These are phyloP conservation scores for Drosophila pseudotakahashii DNA, from an alignment of 2,888 invertebrate genomes.

Conservation along the genomic window DNA sequence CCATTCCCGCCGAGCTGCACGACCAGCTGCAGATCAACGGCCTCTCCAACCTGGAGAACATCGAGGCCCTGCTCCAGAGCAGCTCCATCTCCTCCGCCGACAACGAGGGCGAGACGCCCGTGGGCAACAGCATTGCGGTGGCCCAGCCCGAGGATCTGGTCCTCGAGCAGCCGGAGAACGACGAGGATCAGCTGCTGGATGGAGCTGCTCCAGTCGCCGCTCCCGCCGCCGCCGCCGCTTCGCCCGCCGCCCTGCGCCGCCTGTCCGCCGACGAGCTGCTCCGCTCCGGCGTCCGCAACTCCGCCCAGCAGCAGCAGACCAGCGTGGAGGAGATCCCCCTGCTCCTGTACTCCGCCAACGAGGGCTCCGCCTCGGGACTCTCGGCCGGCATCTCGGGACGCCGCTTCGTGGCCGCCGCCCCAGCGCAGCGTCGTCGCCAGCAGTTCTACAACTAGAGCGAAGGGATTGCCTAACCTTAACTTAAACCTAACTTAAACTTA, in stretches of 20 bases:
- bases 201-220: slow-evolving; percentile 6
- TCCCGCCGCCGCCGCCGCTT: background rate
- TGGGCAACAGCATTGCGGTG: slow-evolving; percentile 64
- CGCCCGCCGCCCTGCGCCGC: slow-evolving; percentile 56
- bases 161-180: slow-evolving; percentile 71
- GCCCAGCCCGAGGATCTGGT: slow-evolving; percentile 75
- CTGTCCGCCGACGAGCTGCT: slow-evolving; percentile 64
- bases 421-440: slow-evolving; percentile 63
- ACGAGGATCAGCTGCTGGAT: slow-evolving; percentile 74
- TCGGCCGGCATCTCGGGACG: slow-evolving; percentile 52
- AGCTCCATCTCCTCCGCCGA: slow-evolving; percentile 61
- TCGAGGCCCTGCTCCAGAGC: slow-evolving; percentile 70
- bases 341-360: slow-evolving; percentile 78
- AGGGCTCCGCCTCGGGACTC: slow-evolving; percentile 40
- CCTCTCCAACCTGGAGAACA: slow-evolving; percentile 73
- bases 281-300: slow-evolving; percentile 58
- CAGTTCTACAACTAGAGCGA: slow-evolving; percentile 44
- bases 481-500: too few species aligned
- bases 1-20: slow-evolving; percentile 80
- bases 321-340: slow-evolving; percentile 79
- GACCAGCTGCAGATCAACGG: slow-evolving; percentile 77
- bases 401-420: slow-evolving; percentile 71
- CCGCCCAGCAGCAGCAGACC: slow-evolving; percentile 60
- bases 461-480: too few species aligned
- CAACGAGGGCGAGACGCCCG: slow-evolving; percentile 28